Percentiles rank a stretch among this genome's conserved stretches.
phyloP scores from a whole-genome alignment of 2,113 vertebrate genomes.

The Diadophis punctatus region DNA sequence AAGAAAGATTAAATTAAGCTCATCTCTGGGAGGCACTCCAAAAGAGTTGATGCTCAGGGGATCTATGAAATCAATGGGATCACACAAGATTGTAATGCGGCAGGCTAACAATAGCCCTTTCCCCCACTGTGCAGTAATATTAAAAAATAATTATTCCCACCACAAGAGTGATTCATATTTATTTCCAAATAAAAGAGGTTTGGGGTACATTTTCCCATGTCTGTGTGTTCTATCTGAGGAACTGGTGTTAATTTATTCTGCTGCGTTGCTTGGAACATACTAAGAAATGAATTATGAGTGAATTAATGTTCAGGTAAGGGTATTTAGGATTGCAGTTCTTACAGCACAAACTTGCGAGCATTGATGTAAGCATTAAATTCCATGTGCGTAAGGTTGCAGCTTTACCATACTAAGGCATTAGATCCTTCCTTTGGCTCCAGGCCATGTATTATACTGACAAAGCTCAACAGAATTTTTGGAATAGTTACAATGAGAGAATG shows the following conservation, averaged over 20 bases:
- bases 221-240: neutral
- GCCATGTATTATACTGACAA: conserved; percentile 52
- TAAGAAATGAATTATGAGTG: neutral
- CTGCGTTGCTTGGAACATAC: conserved; percentile 4
- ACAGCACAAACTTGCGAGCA: neutral
- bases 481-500: conserved; percentile 41
- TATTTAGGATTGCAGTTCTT: neutral
- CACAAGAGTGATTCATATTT: neutral
- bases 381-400: neutral
- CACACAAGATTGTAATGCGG: neutral
- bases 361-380: neutral
- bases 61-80: neutral
- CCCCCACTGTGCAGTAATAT: neutral
- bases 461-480: conserved; percentile 36
- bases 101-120: neutral
- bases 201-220: neutral
- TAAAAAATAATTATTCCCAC: neutral
- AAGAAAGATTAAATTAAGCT: neutral
- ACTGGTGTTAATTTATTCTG: neutral
- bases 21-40: neutral
- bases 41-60: neutral
- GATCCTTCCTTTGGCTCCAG: conserved; percentile 53
- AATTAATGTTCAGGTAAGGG: neutral
- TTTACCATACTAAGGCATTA: conserved; percentile 8
- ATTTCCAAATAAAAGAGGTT: neutral